phyloP scores from a whole-genome alignment of 2,113 vertebrate species.

The Amazona vittata region DNA sequence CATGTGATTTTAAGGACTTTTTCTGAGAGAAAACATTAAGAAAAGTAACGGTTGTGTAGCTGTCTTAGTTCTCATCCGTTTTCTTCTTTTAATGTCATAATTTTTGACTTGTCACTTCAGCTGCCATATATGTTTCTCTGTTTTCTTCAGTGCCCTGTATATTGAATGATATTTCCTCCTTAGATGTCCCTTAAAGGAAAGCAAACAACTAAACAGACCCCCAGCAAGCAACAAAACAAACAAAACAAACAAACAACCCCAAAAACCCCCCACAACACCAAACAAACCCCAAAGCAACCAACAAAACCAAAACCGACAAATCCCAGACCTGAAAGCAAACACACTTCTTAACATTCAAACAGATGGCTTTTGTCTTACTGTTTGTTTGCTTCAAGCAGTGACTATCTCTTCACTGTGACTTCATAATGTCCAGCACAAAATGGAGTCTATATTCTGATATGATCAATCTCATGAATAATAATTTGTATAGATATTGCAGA shows the following conservation, averaged over 20 bases:
- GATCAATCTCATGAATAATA: not conserved
- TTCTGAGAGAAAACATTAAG: not conserved
- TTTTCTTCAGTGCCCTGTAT: not conserved
- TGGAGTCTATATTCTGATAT: not conserved
- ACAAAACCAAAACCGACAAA: not conserved
- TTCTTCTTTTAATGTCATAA: not conserved
- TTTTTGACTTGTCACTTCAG: not conserved
- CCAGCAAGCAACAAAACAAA: not conserved
- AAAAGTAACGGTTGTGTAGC: not conserved
- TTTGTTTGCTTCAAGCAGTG: not conserved
- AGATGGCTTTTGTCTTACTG: not conserved
- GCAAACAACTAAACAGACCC: not conserved
- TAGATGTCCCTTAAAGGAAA: not conserved
- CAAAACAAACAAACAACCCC: not conserved
- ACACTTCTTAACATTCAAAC: not conserved
- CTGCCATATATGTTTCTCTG: not conserved
- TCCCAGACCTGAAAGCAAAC: not conserved
- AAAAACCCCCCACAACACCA: not conserved
- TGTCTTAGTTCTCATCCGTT: not conserved
- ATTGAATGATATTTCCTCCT: not conserved
- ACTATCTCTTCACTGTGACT: not conserved
- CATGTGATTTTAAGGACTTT: not conserved
- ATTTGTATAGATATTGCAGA: conserved; percentile 92
- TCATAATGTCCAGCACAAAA: not conserved
- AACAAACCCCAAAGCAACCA: not conserved